Conservation (phyloP, 2,797 vertebrate genomes). For the Gymnothorax javanicus region DNA sequence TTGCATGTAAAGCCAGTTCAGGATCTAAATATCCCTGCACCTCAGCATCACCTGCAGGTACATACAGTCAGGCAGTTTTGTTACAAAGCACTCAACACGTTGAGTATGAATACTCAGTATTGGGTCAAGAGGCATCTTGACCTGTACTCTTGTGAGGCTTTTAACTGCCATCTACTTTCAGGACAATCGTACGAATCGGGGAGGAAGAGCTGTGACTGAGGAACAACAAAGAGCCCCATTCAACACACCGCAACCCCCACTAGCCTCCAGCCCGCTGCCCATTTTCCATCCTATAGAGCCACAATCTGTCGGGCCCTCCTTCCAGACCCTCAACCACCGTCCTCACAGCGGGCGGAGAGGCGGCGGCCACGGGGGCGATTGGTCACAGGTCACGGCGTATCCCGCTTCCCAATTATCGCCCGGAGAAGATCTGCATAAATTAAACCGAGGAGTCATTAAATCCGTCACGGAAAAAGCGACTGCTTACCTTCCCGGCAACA, state of each 20-base stretch:
- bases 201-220: slow-evolving; percentile 24
- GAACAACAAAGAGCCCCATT: slow-evolving; percentile 22
- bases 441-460: slow-evolving; percentile 7
- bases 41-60: not conserved
- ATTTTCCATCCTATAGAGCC: slow-evolving; percentile 11
- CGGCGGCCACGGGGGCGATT: slow-evolving; percentile 14
- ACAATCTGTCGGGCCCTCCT: slow-evolving; percentile 12
- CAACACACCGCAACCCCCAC: not conserved
- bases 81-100: not conserved
- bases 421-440: slow-evolving; percentile 27
- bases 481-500: slow-evolving; percentile 19
- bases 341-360: slow-evolving; percentile 7
- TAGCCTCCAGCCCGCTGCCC: not conserved
- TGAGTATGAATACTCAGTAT: not conserved
- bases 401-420: slow-evolving; percentile 26
- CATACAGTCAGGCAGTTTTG: not conserved
- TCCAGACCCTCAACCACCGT: slow-evolving; percentile 18
- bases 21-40: not conserved
- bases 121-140: slow-evolving; percentile 21
- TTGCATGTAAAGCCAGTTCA: not conserved
- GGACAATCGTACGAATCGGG: not conserved
- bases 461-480: slow-evolving; percentile 14
- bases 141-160: slow-evolving; percentile 16
- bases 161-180: not conserved
- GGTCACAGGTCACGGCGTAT: slow-evolving; percentile 30